Conservation (phyloP, 2,888 invertebrate species). For the Desoria tigrina region DNA sequence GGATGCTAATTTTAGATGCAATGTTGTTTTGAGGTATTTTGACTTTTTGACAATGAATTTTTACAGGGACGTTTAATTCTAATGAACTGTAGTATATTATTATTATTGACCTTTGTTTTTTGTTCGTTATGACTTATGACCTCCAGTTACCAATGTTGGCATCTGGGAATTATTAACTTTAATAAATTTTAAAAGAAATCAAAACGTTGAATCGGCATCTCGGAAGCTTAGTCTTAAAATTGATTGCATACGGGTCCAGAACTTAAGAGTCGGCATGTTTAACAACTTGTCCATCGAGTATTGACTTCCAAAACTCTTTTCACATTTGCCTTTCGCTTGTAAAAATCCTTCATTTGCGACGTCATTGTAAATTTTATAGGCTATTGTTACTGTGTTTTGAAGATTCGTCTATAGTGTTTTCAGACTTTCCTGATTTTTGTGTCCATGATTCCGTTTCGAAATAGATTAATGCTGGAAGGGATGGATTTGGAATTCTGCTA, state of each 20-base stretch:
- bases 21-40: not conserved
- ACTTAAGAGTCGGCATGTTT: constrained; percentile 53
- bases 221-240: constrained; percentile 48
- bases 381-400: constrained; percentile 23
- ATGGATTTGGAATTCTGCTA: constrained; percentile 46
- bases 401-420: not conserved
- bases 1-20: too few relatives aligned
- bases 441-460: constrained; percentile 9
- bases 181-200: not conserved
- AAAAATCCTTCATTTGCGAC: constrained; percentile 49
- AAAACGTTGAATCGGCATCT: constrained; percentile 24
- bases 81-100: too few relatives aligned
- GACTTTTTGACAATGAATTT: not conserved
- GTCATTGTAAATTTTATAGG: constrained; percentile 45
- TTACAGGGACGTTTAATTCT: not conserved
- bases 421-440: not conserved
- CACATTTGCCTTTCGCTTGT: constrained; percentile 41
- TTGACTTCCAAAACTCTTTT: constrained; percentile 35
- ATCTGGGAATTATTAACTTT: constrained; percentile 5
- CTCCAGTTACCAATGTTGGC: too few relatives aligned
- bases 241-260: constrained; percentile 52
- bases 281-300: constrained; percentile 49
- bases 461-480: constrained; percentile 32
- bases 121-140: too few relatives aligned
- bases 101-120: too few relatives aligned